These are phyloP conservation scores for Muricea muricata DNA, from an alignment of 92 coral and sea anemone species.

Conservation along the genomic window DNA sequence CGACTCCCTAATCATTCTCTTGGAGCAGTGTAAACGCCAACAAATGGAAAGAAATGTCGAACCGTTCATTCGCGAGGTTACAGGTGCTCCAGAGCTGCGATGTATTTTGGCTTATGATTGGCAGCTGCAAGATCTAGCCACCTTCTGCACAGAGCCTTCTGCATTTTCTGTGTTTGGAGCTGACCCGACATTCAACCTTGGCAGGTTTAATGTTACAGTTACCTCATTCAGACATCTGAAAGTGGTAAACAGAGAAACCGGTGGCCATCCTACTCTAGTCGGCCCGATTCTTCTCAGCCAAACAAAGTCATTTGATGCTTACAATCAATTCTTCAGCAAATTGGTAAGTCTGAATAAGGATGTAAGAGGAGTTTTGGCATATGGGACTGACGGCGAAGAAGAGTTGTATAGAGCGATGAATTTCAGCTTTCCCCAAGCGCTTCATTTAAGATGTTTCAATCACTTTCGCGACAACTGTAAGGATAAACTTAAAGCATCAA, in stretches of 20 bases:
- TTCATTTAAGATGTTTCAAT: slow-evolving; percentile 63
- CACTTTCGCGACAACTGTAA: slow-evolving; percentile 61
- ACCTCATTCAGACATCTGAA: slow-evolving; percentile 39
- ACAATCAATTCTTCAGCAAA: slow-evolving; percentile 59
- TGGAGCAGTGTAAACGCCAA: background rate
- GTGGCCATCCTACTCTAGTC: slow-evolving; percentile 58
- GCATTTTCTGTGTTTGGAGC: slow-evolving; percentile 43
- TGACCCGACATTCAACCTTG: slow-evolving; percentile 70
- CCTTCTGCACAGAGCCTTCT: slow-evolving; percentile 60
- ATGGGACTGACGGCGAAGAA: slow-evolving; percentile 73
- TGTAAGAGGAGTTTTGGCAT: slow-evolving; percentile 52
- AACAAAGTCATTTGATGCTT: slow-evolving; percentile 59
- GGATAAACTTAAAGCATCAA: background rate
- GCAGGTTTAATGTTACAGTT: slow-evolving; percentile 53
- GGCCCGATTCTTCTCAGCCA: slow-evolving; percentile 66
- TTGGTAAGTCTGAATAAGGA: slow-evolving; percentile 45
- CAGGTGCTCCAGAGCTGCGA: slow-evolving; percentile 68
- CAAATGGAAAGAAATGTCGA: background rate
- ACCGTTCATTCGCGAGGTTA: slow-evolving; percentile 42
- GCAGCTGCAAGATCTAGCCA: slow-evolving; percentile 49
- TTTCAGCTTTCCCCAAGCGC: slow-evolving; percentile 54
- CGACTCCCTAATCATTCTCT: background rate
- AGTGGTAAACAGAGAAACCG: slow-evolving; percentile 41
- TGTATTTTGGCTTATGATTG: slow-evolving; percentile 59
- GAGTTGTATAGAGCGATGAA: slow-evolving; percentile 54